Percentiles rank a stretch among this genome's conserved stretches.
phyloP scores from a whole-genome alignment of 2,888 invertebrate species.

The Adela reaumurella region DNA sequence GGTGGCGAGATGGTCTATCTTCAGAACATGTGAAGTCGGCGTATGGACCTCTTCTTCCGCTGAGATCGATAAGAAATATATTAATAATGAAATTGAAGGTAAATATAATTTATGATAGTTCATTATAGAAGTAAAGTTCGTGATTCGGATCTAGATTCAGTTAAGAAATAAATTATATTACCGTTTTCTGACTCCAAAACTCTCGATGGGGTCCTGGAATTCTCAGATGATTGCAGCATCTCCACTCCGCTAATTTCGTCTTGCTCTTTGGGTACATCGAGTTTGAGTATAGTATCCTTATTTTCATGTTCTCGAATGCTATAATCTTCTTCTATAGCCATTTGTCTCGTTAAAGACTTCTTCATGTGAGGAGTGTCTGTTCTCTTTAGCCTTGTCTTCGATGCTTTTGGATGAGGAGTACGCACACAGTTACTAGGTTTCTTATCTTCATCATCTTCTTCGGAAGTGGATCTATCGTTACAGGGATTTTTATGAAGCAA shows the following conservation, averaged over 20 bases:
- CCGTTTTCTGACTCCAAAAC: background rate
- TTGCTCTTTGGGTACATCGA: slow-evolving; percentile 13
- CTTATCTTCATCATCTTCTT: slow-evolving; percentile 2
- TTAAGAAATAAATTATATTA: too few relatives aligned
- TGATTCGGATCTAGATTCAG: too few relatives aligned
- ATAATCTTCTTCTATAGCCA: slow-evolving; percentile 22
- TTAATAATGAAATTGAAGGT: too few relatives aligned
- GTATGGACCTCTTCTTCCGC: slow-evolving; percentile 17
- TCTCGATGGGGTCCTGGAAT: background rate
- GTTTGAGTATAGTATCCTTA: background rate
- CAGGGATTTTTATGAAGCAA: slow-evolving; percentile 27
- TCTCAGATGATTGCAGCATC: background rate
- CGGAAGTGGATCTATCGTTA: slow-evolving; percentile 21
- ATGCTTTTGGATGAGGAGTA: slow-evolving; percentile 25
- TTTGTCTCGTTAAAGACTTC: slow-evolving; percentile 32
- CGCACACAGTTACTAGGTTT: slow-evolving; percentile 11
- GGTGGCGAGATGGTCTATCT: slow-evolving; percentile 21
- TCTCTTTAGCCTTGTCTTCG: slow-evolving; percentile 30
- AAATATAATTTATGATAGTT: too few relatives aligned
- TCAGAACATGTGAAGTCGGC: slow-evolving; percentile 30
- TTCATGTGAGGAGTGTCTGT: slow-evolving; percentile 37
- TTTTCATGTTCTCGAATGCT: slow-evolving; percentile 19
- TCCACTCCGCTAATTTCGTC: background rate
- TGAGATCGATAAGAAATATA: too few relatives aligned
- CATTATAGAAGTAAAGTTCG: too few relatives aligned